Evolutionary conservation across 2,888 invertebrate genomes (phyloP).

Genomic region (Plebejus melissa): DNA sequence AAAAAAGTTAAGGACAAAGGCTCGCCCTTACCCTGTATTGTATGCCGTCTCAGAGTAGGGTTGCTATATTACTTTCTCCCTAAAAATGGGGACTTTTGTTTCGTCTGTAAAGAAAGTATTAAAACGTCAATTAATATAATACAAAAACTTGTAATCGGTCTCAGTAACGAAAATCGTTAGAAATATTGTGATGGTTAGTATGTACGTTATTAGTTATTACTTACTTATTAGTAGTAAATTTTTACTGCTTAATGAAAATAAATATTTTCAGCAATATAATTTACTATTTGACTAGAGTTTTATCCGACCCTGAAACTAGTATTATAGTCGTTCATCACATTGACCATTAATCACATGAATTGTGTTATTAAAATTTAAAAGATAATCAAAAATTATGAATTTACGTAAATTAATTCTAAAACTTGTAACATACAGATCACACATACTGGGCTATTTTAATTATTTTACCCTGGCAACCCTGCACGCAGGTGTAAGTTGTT

Average conservation of each 20-base stretch:
- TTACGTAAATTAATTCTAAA: neutral
- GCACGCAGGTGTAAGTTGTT: conserved; percentile 69
- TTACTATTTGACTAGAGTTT: too few relatives aligned
- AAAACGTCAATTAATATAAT: neutral
- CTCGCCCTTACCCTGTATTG: conserved; percentile 64
- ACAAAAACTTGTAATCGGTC: neutral
- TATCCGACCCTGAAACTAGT: too few relatives aligned
- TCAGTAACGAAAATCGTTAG: too few relatives aligned
- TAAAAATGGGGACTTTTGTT: neutral
- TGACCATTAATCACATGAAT: neutral
- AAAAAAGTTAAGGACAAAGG: conserved; percentile 57
- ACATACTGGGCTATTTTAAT: neutral
- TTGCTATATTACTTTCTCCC: neutral
- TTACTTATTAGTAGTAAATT: too few relatives aligned
- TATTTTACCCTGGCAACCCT: neutral
- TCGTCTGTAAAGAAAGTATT: neutral
- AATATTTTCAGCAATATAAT: too few relatives aligned
- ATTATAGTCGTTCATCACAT: too few relatives aligned
- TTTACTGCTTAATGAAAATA: too few relatives aligned
- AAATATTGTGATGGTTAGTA: too few relatives aligned
- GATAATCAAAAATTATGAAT: too few relatives aligned
- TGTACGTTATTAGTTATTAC: too few relatives aligned
- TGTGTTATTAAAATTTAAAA: too few relatives aligned
- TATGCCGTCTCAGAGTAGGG: conserved; percentile 42
- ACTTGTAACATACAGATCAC: neutral